Base-by-base conservation (phyloP, 2,888 invertebrate genomes). In the Phyllotreta striolata region DNA sequence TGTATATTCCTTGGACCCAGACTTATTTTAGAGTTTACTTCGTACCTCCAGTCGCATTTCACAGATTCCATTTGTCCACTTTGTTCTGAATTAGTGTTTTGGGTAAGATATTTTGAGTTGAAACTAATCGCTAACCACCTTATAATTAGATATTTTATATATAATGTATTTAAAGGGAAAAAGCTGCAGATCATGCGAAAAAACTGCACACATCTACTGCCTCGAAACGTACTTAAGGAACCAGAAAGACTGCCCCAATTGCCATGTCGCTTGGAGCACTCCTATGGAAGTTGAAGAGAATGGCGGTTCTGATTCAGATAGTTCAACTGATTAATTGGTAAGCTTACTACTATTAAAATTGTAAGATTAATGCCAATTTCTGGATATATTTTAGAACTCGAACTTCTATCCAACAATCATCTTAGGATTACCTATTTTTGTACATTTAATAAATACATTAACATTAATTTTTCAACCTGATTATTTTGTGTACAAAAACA, bases 71-170 rank as follows among this genome's bases (percentile, higher is more conserved):
- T 70, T 46, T 80, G 80, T 67, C 68, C 69, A 40, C 71, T 80
- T 35, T 80, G 80, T 70, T 76, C 76, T 3, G 79, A 79, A 63
- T 44, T 76, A 58, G 77, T 77, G 12, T 77, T 79, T 69, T 71
- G 67, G 43, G 78, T 78, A 73, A 72, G 75, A 38, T 39, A 39
- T 39, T 37, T 44, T n/a, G n/a, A 24, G 24, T 4, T 24, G 24
- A 24, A 24, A 24, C 24, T 24, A 24, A 24, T 24, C 24, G 4
- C 4, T 24, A 24, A 24, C 4, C 24, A 24, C 24, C 24, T 24
- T 24, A 24, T 24, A 24, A 10, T 10, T 10, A 46, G 7, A 37
- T 43, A 6, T 14, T n/a, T 24, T 55, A 43, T 3, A 24, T 13
- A 10, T 37, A 14, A 34, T 35, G 9, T n/a, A 5, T 43, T 52